Evolutionary conservation across 2,113 vertebrate genomes (phyloP), one percentile per base, ranked within the genome.

Genomic region (Anser cygnoides): DNA sequence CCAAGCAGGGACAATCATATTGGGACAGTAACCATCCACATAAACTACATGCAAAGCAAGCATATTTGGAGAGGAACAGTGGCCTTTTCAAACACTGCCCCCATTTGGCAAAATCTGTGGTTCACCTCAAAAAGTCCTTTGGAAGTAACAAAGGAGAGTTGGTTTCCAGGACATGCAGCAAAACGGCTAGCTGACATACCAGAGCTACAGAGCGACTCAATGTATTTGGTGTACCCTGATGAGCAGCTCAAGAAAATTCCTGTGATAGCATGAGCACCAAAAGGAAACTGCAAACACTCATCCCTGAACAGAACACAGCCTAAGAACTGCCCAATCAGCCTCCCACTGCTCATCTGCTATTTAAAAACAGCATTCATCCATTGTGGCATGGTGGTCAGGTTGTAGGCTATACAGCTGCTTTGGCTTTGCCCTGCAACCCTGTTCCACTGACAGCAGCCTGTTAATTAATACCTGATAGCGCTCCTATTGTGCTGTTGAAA

Each of bases 341-440:
- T 52, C 54, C 52, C 18, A 8, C 46, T 62, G 70, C 52, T 44
- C 85, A 70, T 20, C 41, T 58, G 49, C 57, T 25, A 28, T 12
- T 50, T 61, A 18, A 54, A 33, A 31, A 7, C 59, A n/a, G 29
- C 44, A 5, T 18, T 23, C 13, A 6, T 2, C 33, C 4, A 0
- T 2, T 6, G 2, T 0, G 4, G 29, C 63, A 31, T 0, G 12
- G 63, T 16, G 18, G 20, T 25, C 55, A 28, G 59, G 12, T 2
- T 72, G 35, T 17, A 54, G 21, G 21, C 49, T 41, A 46, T 43
- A 52, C 43, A 76, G 62, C 50, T 50, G 63, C 9, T 1, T 3
- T 44, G 19, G 11, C 43, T 49, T n/a, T 54, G 26, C n/a, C 37
- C 28, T 52, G 46, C 37, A 55, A 28, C 33, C 13, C 43, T 22